A percentile compares a stretch with the other conserved stretches of the same genome.
Evolutionary conservation across 2,113 vertebrate genomes (phyloP).

Genomic region (Malurus melanocephalus): DNA sequence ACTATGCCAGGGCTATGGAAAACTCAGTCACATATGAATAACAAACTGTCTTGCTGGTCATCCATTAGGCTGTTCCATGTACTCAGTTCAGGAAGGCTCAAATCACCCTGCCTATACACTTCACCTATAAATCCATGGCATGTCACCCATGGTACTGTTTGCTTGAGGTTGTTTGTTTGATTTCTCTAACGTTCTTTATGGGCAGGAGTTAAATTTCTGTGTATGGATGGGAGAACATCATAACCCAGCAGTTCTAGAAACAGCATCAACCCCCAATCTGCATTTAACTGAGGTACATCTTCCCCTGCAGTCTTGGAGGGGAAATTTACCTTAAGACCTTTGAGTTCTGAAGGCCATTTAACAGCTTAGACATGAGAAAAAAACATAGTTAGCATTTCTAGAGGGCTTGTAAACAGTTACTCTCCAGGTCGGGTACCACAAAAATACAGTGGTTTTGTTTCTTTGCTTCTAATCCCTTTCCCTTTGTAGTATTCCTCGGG

Average conservation of each 20-base stretch:
- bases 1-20: not conserved
- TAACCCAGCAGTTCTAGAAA: not conserved
- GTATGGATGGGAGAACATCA: not conserved
- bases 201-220: not conserved
- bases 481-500: not conserved
- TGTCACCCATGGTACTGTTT: not conserved
- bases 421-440: not conserved
- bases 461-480: not conserved
- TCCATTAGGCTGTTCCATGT: not conserved
- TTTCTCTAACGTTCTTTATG: not conserved
- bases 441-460: not conserved
- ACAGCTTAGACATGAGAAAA: not conserved
- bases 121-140: fast-evolving
- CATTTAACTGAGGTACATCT: not conserved
- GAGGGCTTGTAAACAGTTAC: not conserved
- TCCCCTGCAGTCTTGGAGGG: not conserved
- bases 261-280: not conserved
- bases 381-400: not conserved
- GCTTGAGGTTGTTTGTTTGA: not conserved
- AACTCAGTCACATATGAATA: not conserved
- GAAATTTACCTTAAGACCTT: not conserved
- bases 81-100: not conserved
- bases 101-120: not conserved
- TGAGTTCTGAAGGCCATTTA: not conserved
- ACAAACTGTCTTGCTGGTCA: not conserved